Percentiles rank a stretch among this genome's conserved stretches.
Conservation (phyloP, 2,797 vertebrate species). For the Decapterus maruadsi region DNA sequence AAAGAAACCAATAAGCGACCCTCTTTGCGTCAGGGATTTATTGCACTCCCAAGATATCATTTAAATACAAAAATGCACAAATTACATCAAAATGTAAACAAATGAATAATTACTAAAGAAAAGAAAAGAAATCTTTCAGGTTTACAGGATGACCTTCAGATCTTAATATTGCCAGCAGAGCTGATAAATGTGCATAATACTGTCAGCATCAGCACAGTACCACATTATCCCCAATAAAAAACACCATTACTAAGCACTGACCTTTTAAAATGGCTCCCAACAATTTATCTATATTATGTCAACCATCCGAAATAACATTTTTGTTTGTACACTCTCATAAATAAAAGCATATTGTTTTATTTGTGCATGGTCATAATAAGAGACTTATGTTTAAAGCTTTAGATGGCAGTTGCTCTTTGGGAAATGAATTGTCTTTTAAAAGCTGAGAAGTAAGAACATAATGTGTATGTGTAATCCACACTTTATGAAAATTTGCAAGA, state of each 20-base stretch:
- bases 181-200: conserved; percentile 44
- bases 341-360: conserved; percentile 17
- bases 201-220: conserved; percentile 21
- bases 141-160: conserved; percentile 47
- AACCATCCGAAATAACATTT: conserved; percentile 16
- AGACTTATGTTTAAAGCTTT: conserved; percentile 52
- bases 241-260: conserved; percentile 32
- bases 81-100: conserved; percentile 47
- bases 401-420: conserved; percentile 60
- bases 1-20: background rate
- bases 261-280: conserved; percentile 26
- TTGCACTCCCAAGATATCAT: conserved; percentile 77
- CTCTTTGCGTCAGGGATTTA: conserved; percentile 71
- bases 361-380: conserved; percentile 12
- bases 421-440: conserved; percentile 20
- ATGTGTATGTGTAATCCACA: conserved; percentile 1
- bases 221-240: conserved; percentile 27
- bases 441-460: conserved; percentile 13
- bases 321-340: background rate
- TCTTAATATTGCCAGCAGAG: conserved; percentile 30
- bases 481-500: conserved; percentile 13
- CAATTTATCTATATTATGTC: conserved; percentile 5
- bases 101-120: conserved; percentile 30
- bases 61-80: conserved; percentile 64
- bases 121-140: conserved; percentile 24